Percentiles rank a stretch among this genome's conserved stretches.
Evolutionary conservation across 1,140 invertebrate genomes (phyloP).

Genomic region (Galleria mellonella): DNA sequence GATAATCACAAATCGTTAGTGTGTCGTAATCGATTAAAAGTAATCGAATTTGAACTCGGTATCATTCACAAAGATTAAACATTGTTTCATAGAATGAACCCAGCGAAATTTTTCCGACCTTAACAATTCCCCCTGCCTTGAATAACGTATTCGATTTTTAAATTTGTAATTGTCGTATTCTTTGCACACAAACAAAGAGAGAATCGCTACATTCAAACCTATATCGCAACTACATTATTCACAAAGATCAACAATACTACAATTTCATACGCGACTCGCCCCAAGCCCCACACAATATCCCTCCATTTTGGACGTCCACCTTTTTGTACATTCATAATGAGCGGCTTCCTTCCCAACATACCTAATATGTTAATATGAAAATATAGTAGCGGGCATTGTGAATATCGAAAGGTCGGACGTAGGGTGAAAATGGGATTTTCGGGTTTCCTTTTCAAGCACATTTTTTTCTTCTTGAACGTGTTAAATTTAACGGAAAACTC

Average conservation of each 20-base stretch:
- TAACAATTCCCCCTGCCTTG: too few relatives aligned
- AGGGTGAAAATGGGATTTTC: conserved; percentile 32
- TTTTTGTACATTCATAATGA: conserved; percentile 37
- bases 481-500: conserved; percentile 53
- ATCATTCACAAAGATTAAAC: too few relatives aligned
- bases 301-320: conserved; percentile 21
- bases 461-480: conserved; percentile 30
- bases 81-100: too few relatives aligned
- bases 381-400: conserved; percentile 37
- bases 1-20: too few relatives aligned
- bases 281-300: conserved; percentile 25
- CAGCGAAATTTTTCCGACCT: too few relatives aligned
- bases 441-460: conserved; percentile 30
- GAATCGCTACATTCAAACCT: too few relatives aligned
- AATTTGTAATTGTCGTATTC: too few relatives aligned
- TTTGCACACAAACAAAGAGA: too few relatives aligned
- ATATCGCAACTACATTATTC: too few relatives aligned
- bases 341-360: conserved; percentile 20
- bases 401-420: conserved; percentile 40
- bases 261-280: conserved; percentile 27
- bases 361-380: conserved; percentile 15
- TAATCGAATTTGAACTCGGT: too few relatives aligned
- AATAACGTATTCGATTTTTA: too few relatives aligned
- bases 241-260: conserved; percentile 8
- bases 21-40: too few relatives aligned